These are phyloP conservation scores for Cynocephalus volans DNA, from an alignment of 2,113 vertebrate species.

Conservation along the genomic window DNA sequence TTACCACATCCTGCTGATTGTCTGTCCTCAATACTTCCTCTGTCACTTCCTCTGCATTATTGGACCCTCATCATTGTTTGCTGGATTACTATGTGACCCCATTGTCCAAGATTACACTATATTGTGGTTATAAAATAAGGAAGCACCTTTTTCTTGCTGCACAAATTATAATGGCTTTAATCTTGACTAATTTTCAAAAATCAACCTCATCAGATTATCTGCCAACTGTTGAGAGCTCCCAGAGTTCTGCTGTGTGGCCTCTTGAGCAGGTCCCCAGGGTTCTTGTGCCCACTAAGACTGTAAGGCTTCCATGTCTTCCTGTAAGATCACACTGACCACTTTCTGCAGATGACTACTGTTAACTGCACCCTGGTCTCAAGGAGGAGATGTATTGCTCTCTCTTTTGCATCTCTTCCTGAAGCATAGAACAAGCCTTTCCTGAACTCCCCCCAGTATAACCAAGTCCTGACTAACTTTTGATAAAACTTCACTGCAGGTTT, in stretches of 20 bases:
- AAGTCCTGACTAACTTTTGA: neutral
- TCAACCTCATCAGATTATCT: neutral
- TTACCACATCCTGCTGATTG: neutral
- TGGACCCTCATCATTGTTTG: neutral
- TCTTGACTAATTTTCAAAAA: neutral
- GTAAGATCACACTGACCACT: neutral
- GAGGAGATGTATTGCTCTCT: neutral
- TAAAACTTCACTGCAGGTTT: neutral
- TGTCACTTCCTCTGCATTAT: neutral
- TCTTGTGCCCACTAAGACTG: neutral
- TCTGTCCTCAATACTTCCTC: neutral
- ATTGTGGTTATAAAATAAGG: neutral
- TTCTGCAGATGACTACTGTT: neutral
- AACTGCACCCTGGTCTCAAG: neutral
- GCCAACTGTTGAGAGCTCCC: neutral
- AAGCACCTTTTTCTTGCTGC: neutral
- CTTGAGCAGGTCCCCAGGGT: neutral
- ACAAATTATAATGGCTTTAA: neutral
- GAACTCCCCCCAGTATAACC: neutral
- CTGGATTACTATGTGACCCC: neutral
- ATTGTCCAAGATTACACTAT: neutral
- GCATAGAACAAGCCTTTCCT: neutral
- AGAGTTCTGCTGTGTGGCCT: neutral
- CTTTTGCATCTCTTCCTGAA: neutral
- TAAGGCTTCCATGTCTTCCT: neutral